phyloP scores from a whole-genome alignment of 2,113 vertebrate genomes.

The Poicephalus gulielmi region DNA sequence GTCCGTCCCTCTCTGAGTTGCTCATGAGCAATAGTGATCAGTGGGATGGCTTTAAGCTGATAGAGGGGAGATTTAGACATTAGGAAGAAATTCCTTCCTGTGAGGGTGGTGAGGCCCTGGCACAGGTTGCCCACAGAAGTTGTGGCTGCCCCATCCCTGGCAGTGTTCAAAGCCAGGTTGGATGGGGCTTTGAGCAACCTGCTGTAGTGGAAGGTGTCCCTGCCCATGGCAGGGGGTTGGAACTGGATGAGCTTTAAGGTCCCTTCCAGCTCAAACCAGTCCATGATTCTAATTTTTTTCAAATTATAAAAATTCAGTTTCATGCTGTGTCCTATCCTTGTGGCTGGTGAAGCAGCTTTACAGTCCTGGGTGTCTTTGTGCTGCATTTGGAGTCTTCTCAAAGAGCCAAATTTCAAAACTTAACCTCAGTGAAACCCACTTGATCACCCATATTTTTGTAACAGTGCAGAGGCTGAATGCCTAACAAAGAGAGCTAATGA shows the following conservation, averaged over 20 bases:
- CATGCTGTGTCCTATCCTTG: background rate
- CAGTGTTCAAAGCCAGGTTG: background rate
- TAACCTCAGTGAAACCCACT: background rate
- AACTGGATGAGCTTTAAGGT: background rate
- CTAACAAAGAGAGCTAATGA: background rate
- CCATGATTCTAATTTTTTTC: background rate
- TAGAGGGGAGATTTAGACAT: background rate
- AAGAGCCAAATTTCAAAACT: background rate
- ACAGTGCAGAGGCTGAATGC: background rate
- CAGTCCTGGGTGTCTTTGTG: background rate
- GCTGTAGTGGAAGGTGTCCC: background rate
- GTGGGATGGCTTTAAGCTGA: background rate
- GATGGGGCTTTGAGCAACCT: background rate
- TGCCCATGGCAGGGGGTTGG: background rate
- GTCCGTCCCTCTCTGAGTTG: background rate
- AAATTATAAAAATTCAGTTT: background rate
- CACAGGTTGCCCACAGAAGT: background rate
- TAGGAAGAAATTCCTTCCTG: background rate
- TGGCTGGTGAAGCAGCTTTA: background rate
- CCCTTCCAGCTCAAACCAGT: background rate
- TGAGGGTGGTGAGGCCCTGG: background rate
- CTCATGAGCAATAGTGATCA: accelerated
- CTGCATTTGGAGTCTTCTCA: background rate
- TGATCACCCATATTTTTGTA: background rate
- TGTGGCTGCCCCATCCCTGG: background rate